phyloP scores from a whole-genome alignment of 92 coral and sea anemone species.

The Epizoanthus illoricatus region DNA sequence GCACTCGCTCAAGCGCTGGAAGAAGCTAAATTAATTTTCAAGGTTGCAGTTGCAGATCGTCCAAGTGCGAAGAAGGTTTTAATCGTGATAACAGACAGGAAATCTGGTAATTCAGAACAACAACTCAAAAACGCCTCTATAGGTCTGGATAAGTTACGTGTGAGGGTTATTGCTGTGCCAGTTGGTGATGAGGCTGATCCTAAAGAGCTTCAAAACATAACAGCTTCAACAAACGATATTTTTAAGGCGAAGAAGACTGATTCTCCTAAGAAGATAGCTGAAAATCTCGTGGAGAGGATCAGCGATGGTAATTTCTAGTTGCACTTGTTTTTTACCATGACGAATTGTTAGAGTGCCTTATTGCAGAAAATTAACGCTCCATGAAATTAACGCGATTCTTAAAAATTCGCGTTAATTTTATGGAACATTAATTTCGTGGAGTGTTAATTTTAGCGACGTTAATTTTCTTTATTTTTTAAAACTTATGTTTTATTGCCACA shows the following conservation, averaged over 20 bases:
- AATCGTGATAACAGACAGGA: slow-evolving; percentile 72
- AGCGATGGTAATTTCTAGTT: slow-evolving; percentile 54
- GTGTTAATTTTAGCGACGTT: too few relatives aligned
- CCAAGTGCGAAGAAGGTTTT: slow-evolving; percentile 83
- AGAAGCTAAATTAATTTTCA: slow-evolving; percentile 60
- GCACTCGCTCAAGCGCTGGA: slow-evolving; percentile 63
- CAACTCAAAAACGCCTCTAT: slow-evolving; percentile 61
- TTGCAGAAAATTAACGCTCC: too few relatives aligned
- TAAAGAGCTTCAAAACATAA: slow-evolving; percentile 55
- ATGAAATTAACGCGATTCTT: too few relatives aligned
- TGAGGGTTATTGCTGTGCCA: slow-evolving; percentile 67
- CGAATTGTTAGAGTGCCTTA: too few relatives aligned
- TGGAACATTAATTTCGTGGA: too few relatives aligned
- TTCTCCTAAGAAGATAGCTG: slow-evolving; percentile 44
- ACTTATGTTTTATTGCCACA: too few relatives aligned
- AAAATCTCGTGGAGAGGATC: slow-evolving; percentile 60
- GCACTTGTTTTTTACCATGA: too few relatives aligned
- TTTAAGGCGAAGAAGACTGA: slow-evolving; percentile 48
- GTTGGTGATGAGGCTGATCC: slow-evolving; percentile 70
- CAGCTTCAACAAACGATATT: slow-evolving; percentile 61
- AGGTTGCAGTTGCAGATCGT: slow-evolving; percentile 63
- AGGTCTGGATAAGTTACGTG: slow-evolving; percentile 55
- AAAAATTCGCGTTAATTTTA: too few relatives aligned
- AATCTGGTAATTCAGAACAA: slow-evolving; percentile 61
- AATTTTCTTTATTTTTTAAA: too few relatives aligned